Evolutionary conservation across 92 coral and sea anemone species (phyloP), one percentile per base, ranked within the genome.

Genomic region (Epizoanthus illoricatus): DNA sequence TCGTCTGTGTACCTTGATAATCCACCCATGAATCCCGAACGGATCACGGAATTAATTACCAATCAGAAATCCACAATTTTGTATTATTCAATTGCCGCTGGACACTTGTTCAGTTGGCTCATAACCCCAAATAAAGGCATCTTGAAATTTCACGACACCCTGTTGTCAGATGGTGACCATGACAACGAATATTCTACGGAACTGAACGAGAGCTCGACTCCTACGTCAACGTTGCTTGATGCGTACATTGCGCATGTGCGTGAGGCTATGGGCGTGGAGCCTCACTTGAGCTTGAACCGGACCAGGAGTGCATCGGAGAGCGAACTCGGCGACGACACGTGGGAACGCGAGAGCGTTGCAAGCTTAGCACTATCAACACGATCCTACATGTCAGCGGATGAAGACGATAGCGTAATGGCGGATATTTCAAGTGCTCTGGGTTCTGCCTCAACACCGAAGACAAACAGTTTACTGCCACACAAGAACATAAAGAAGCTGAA

Each of bases 81-180:
- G 79, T 97, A 89, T 80, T 97, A 91, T 84, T 97, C 99, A 4
- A 81, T 97, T 33, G 99, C 95, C 81, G 97, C 94, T 23, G 98
- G 99, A 16, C 97, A 97, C 80, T 75, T 97, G 43, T 97, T 92
- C 86, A 97, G 95, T 81, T 97, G 99, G 99, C 92, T 97, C 71
- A 82, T 97, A 24, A 86, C 87, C 13, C 99, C 98, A 5, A 85
- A 85, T 13, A 84, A 92, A 64, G 99, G 98, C 55, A 84, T 97
- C 42, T 91, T 97, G 5, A 97, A 97, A 85, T 97, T 97, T 83
- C 93, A 92, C 66, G 99, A 97, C 64, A 86, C 86, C 12, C 81
- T 94, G 45, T 90, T 97, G n/a, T 85, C 92, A 15, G 99, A 97
- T 61, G 98, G 92, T 9, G 90, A 92, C 68, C 84, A 76, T 57